Evolutionary conservation across 1,140 invertebrate genomes (phyloP).

Genomic region (Mesaphorura yosii): DNA sequence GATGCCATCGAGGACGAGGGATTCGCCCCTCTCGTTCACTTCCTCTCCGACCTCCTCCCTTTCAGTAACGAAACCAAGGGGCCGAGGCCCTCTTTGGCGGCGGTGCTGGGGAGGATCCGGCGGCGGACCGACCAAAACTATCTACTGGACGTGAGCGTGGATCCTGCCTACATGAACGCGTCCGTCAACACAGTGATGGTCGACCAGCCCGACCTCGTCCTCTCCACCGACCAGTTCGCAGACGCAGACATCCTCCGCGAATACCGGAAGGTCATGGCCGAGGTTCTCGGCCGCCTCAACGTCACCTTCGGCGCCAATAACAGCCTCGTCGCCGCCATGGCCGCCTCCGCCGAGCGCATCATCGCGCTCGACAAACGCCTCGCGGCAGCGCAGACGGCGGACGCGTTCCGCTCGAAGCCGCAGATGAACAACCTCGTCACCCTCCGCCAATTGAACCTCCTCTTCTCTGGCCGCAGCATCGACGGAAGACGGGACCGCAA

Average conservation of each 20-base stretch:
- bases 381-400: neutral
- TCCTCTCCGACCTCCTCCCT: slow-evolving; percentile 15
- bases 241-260: too few relatives aligned
- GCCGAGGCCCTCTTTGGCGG: slow-evolving; percentile 13
- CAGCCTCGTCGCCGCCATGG: neutral
- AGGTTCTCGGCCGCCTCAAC: too few relatives aligned
- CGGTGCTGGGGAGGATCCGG: slow-evolving; percentile 18
- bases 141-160: slow-evolving; percentile 20
- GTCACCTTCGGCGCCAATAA: slow-evolving; percentile 11
- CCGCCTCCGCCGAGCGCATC: neutral
- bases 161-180: slow-evolving; percentile 21
- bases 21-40: slow-evolving; percentile 13
- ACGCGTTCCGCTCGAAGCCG: slow-evolving; percentile 9
- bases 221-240: slow-evolving; percentile 9
- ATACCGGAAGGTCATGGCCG: too few relatives aligned
- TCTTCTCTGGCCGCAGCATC: slow-evolving; percentile 2
- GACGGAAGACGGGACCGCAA: neutral
- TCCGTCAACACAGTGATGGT: slow-evolving; percentile 22
- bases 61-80: too few relatives aligned
- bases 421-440: slow-evolving; percentile 13
- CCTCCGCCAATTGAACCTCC: slow-evolving; percentile 14
- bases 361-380: neutral
- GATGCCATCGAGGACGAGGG: slow-evolving; percentile 23
- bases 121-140: slow-evolving; percentile 25
- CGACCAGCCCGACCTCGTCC: slow-evolving; percentile 25